Evolutionary conservation across 2,113 vertebrate genomes (phyloP), one percentile per base, ranked within the genome.

Genomic region (Gallinago paraguaiae): DNA sequence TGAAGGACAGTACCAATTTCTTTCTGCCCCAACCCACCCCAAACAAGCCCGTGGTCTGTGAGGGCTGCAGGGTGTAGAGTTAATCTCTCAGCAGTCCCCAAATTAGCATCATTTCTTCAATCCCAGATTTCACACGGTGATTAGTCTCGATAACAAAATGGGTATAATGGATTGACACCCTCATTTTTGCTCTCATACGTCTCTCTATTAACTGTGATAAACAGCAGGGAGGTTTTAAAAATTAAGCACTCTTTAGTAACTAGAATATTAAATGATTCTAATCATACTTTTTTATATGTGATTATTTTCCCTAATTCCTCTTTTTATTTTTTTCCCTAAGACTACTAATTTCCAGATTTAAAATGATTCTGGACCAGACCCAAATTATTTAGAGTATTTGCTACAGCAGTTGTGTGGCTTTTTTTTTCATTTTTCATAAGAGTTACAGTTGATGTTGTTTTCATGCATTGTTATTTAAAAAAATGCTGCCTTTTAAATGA

Each of bases 141-240:
- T 93, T 91, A 69, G 16, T 89, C n/a, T 41, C 90, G 74, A 53
- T 89, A 92, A 84, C 30, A 91, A 79, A 91, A 82, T 59, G 67
- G 9, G 4, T 64, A 28, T 76, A 87, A 92, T 27, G 46, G 75
- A 72, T 33, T 88, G 84, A 61, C 67, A 90, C 51, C 27, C 67
- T 90, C 45, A 93, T 96, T 95, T 97, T 90, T 94, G 70, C 31
- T 77, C 28, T 90, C 46, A 41, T 79, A 82, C 5, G 2, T 89
- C 48, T 91, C 75, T 72, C 67, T 86, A 65, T 65, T 87, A 82
- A 48, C 83, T 37, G 57, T 95, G 89, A 95, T 86, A 93, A 94
- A 95, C 90, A 95, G 65, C 45, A 79, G 74, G 74, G 54, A 90
- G 65, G 89, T 90, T 95, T 96, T 88, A 95, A 97, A 94, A 95